Evolutionary conservation across 2,797 vertebrate species (phyloP).

Genomic region (Percopsis omiscomaycus): DNA sequence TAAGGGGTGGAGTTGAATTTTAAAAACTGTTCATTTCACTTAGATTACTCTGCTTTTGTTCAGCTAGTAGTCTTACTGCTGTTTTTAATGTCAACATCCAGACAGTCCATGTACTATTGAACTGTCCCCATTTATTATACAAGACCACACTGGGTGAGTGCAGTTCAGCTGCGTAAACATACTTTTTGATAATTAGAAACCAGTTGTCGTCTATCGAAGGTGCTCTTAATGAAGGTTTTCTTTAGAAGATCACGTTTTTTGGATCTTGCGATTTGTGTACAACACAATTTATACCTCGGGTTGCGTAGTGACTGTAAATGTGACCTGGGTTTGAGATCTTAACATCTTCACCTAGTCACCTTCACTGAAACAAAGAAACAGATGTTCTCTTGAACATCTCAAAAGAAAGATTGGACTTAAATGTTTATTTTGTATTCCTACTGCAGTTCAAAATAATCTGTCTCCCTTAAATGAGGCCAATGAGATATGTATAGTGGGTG

Average conservation of each 20-base stretch:
- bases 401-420: conserved; percentile 26
- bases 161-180: conserved; percentile 18
- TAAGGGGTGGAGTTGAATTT: conserved; percentile 27
- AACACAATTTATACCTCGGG: conserved; percentile 20
- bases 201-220: conserved; percentile 17
- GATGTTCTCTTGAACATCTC: conserved; percentile 33
- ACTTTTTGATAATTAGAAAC: conserved; percentile 17
- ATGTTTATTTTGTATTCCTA: conserved; percentile 32
- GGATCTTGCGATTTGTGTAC: conserved; percentile 17
- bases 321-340: conserved; percentile 2
- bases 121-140: conserved; percentile 18
- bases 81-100: conserved; percentile 28
- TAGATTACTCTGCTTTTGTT: conserved; percentile 31
- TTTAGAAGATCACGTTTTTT: conserved; percentile 16
- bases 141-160: conserved; percentile 15
- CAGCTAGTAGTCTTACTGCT: conserved; percentile 31
- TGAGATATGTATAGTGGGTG: conserved; percentile 13
- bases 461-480: conserved; percentile 34
- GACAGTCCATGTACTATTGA: conserved; percentile 12
- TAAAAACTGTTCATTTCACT: conserved; percentile 23
- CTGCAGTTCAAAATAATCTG: conserved; percentile 18
- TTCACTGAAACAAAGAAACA: conserved; percentile 10
- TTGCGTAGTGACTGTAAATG: conserved; percentile 11
- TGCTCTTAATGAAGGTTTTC: conserved; percentile 19
- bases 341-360: conserved; percentile 5